Evolutionary conservation across 2,113 vertebrate genomes (phyloP), one percentile per base, ranked within the genome.

Genomic region (Chamaea fasciata): DNA sequence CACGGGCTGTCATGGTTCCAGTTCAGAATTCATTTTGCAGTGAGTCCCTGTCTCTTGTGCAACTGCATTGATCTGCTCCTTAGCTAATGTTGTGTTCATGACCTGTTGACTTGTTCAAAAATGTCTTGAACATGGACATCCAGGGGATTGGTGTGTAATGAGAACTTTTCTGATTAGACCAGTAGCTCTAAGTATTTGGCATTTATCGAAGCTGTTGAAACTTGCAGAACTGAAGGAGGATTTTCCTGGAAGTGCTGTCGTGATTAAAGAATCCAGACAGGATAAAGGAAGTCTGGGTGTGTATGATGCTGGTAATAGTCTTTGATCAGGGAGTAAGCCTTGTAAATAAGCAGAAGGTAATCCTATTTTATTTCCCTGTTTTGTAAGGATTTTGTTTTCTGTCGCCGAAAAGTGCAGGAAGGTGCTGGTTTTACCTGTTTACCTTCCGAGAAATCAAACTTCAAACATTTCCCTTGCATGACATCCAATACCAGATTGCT

Each of bases 401-500:
- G 35, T 44, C 1, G 0, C 59, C 81, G 55, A 49, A 63, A 83
- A 26, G 9, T 68, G 19, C 17, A 46, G 49, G 31, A 85, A 78
- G 21, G 19, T 82, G 52, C 39, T 89, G 53, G 13, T 64, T 94
- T 70, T 79, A 46, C 33, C 35, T 82, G 3, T 44, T 81, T 64
- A 5, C 9, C 22, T 71, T 78, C 31, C 59, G 41, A 82, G 69
- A 81, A 79, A 18, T n/a, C 35, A 76, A 85, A 28, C 49, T 37
- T 89, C 65, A 74, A 26, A 42, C 16, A 31, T 33, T 76, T 86
- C 6, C 9, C 9, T 65, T 0, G 0, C 15, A 27, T 57, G n/a
- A 30, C 24, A 39, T 65, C 35, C 39, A 63, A 55, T 59, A 35
- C 27, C 60, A 52, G 19, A 42, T 70, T 4, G 2, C 46, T 56